Evolutionary conservation across 2,113 vertebrate genomes (phyloP), one percentile per base, ranked within the genome.

Genomic region (Coryphaenoides rupestris): DNA sequence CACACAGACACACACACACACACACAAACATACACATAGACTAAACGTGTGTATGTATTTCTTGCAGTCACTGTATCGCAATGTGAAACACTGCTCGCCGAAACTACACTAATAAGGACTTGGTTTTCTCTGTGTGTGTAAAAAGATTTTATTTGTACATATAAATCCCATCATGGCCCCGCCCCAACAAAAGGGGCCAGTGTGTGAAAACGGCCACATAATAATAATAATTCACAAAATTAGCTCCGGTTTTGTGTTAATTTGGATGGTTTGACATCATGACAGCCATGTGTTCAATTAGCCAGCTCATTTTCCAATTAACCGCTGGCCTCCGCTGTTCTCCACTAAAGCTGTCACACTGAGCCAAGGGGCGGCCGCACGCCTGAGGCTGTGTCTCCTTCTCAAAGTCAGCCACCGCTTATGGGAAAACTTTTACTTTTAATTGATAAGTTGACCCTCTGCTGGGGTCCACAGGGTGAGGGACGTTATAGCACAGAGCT

Each of bases 261-360:
- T 80, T 84, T 74, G 60, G 57, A 83, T 80, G 82, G 79, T 80
- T 75, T 78, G 74, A 83, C 72, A 64, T 79, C 67, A 84, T 74
- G 73, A 76, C 72, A 56, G 21, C 70, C 77, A 71, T 80, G 79
- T 85, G 81, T 69, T 84, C 71, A 81, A 86, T 86, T 83, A 82
- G 22, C 47, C 54, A 58, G 28, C 69, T 82, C 66, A 77, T 78
- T 80, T 85, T 70, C 69, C 68, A 78, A 82, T 86, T 78, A 77
- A 61, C 54, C 55, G 1, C 60, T 45, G 46, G n/a, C n/a, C 33
- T 55, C 52, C 57, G 75, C 71, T 69, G 75, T 80, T 72, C 56
- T 52, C 75, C 57, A 19, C 33, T 68, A 68, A 65, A 66, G 61
- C 55, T 73, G 59, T 65, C 69, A 40, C 50, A 26, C 16, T 7